Evolutionary conservation across 1,140 invertebrate genomes (phyloP), one percentile per base, ranked within the genome.

Genomic region (Caerostris extrusa): DNA sequence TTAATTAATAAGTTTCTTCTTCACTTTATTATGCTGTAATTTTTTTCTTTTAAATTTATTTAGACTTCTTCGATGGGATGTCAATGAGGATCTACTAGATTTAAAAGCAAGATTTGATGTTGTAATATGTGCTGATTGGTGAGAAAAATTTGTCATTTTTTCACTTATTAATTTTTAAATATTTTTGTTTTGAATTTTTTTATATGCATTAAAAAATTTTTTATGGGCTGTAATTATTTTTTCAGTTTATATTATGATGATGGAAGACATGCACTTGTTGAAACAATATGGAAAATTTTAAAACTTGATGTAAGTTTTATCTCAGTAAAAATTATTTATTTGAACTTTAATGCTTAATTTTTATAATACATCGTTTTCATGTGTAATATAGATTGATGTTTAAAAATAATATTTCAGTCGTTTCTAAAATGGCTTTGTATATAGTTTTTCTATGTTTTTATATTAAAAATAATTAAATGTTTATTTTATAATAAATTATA

Each of bases 241-340:
- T 95, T 85, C 94, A 95, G 95, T 96, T 95, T 98, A 77, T 98
- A 98, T 96, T 98, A 98, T 96, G 98, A 98, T 95, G 98, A 98
- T 81, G 97, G 97, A 1, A 96, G 98, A 86, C 95, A 97, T 60
- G 97, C 97, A 95, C 96, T 98, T 19, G 97, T 98, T 55, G 96
- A 97, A 85, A 97, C 97, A 71, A 97, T 98, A 81, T 97, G 97
- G 96, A 96, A 97, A 87, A 97, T 97, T 95, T 95, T 98, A 93
- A 96, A 97, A n/a, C 96, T 96, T 50, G 96, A 97, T 94, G 95
- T 96, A 94, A 95, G 94, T 94, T 53, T 94, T n/a, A 0, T 7
- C 34, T 34, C 34, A 34, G 34, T 34, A 34, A 34, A n/a, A 34
- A 34, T 34, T 34, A 1, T 34, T 34, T 34, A 34, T 34, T 34